phyloP scores from a whole-genome alignment of 2,113 vertebrate genomes.

The Lethenteron camtschaticum region DNA sequence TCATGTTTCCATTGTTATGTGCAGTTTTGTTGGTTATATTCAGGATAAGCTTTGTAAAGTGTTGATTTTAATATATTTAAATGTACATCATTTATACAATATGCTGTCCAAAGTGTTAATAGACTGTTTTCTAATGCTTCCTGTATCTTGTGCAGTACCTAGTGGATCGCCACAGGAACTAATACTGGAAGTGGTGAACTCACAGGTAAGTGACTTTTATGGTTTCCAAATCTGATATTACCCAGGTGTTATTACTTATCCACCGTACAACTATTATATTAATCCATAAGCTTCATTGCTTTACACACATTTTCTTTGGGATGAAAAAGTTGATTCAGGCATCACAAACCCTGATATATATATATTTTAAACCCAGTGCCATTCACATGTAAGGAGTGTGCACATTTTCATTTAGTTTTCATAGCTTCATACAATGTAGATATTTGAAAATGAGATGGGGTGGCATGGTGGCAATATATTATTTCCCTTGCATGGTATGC shows the following conservation, averaged over 20 bases:
- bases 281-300: not conserved
- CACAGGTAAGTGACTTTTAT: constrained; percentile 43
- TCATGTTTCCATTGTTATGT: not conserved
- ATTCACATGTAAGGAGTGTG: not conserved
- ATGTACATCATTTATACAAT: not conserved
- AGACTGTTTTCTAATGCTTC: not conserved
- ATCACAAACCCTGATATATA: not conserved
- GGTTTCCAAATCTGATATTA: no score
- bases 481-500: no score
- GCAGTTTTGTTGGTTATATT: not conserved
- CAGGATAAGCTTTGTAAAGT: not conserved
- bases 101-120: not conserved
- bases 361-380: not conserved
- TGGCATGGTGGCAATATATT: no score
- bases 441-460: no score
- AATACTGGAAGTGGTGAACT: constrained; percentile 75
- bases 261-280: not conserved
- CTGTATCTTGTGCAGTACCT: constrained; percentile 38
- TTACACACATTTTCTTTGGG: not conserved
- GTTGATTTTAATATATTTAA: not conserved
- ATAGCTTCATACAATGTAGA: no score
- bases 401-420: no score
- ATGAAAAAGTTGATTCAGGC: not conserved
- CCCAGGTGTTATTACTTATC: not conserved
- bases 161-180: constrained; percentile 74